phyloP scores from a whole-genome alignment of 1,140 invertebrate genomes.

The Caligus rogercresseyi region DNA sequence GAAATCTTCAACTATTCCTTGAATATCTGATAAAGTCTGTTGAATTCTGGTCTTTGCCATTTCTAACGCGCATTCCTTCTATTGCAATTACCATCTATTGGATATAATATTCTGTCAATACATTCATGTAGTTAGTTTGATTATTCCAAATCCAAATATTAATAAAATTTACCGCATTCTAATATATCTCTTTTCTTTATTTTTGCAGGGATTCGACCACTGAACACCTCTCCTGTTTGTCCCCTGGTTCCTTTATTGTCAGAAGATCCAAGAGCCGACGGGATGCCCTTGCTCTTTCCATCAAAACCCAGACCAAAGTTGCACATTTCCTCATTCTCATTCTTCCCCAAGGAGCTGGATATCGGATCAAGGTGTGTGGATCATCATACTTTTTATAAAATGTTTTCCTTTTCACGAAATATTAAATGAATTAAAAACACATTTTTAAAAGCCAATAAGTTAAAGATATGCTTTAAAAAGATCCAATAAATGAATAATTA shows the following conservation, averaged over 20 bases:
- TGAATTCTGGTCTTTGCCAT: neutral
- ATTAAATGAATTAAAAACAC: too few relatives aligned
- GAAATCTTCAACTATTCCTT: too few relatives aligned
- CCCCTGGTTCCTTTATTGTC: conserved; percentile 2
- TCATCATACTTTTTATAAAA: too few relatives aligned
- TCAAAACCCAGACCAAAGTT: neutral
- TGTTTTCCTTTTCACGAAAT: too few relatives aligned
- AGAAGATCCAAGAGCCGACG: neutral
- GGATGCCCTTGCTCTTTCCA: conserved; percentile 7
- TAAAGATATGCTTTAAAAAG: too few relatives aligned
- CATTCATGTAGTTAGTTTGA: too few relatives aligned
- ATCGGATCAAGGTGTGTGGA: conserved; percentile 12
- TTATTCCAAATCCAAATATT: too few relatives aligned
- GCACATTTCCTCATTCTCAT: neutral
- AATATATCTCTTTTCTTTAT: neutral
- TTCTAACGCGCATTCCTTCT: neutral
- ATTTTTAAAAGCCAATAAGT: too few relatives aligned
- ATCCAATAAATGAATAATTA: too few relatives aligned
- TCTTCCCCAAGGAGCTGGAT: neutral
- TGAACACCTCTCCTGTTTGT: neutral
- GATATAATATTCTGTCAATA: neutral
- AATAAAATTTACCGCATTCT: too few relatives aligned
- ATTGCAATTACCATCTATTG: neutral
- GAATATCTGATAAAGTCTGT: too few relatives aligned
- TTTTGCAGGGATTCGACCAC: neutral